Base-by-base conservation (phyloP, 2,113 vertebrate genomes). In the Hemibagrus wyckioides region DNA sequence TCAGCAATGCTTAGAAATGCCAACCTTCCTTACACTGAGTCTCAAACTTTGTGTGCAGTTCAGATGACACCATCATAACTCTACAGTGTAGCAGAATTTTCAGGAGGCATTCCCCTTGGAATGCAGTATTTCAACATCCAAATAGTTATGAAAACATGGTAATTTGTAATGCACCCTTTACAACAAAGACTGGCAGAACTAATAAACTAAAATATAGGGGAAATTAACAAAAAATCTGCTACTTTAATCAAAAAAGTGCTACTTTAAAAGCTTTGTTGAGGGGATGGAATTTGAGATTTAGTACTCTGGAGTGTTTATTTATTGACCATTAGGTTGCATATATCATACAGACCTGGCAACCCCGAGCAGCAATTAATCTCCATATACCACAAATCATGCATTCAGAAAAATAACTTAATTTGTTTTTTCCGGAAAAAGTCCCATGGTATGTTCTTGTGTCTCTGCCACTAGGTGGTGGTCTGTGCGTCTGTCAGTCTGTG, bases 31-130 rank as follows among this genome's bases (percentile, higher is more conserved):
- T 21, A 59, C 6, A 44, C 8, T 30, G 15, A 69, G 30, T n/a
- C 30, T 28, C 65, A 84, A 69, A 85, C 36, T 61, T 61, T 44
- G 17, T 76, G 52, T 56, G 25, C 33, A 44, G 8, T 73, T 76
- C 54, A 36, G 57, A 76, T 85, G 41, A 50, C 39, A 77, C 73
- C 71, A 50, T 65, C 11, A 2, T 48, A 85, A 85, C 56, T 77
- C 61, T 83, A 36, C 48, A 39, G 7, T 69, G n/a, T 21, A 30
- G 19, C 41, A 83, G 41, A n/a, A 33, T 59, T 59, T 76, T n/a
- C 54, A 85, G 33, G 39, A 85, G 71, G n/a, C 30, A 85, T 57
- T 30, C 9, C 19, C 25, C 39, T 63, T 50, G n/a, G 10, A 77
- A 85, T 28, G 15, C 25, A 76, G 73, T 76, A 15, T 76, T 48